Conservation (phyloP, 30 jellyfish, hydroid and myxozoan species). For the Pseudorhiza aurosa region DNA sequence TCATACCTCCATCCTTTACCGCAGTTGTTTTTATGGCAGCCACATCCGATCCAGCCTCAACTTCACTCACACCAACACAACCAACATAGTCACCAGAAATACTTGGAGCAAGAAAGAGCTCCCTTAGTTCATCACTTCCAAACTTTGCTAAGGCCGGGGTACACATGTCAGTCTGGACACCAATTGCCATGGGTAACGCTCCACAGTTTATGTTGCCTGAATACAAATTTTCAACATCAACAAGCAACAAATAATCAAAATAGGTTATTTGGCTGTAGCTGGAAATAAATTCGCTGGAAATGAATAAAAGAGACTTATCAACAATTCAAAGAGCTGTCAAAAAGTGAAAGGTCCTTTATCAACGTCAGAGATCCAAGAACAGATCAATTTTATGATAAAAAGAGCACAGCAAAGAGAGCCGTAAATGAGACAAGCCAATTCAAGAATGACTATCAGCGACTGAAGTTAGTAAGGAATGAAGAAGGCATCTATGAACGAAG, state of each 20-base stretch:
- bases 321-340: no score
- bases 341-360: no score
- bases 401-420: no score
- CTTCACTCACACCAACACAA: slow-evolving; percentile 96
- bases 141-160: slow-evolving; percentile 97
- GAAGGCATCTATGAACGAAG: no score
- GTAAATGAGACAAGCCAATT: no score
- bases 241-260: background rate
- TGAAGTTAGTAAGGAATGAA: no score
- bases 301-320: no score
- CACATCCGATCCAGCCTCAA: slow-evolving; percentile 98
- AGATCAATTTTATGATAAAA: no score
- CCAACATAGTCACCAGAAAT: slow-evolving; percentile 99
- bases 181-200: slow-evolving; percentile 94
- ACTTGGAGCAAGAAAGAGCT: slow-evolving; percentile 91
- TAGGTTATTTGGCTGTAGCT: background rate
- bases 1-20: slow-evolving; percentile 95
- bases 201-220: slow-evolving; percentile 89
- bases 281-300: no score
- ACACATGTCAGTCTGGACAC: slow-evolving; percentile 97
- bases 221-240: no score
- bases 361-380: no score
- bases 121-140: slow-evolving; percentile 95
- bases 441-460: no score
- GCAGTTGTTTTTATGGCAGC: slow-evolving; percentile 88